These are phyloP conservation scores for Patagioenas fasciata DNA, from an alignment of 2,113 vertebrate species.

Conservation along the genomic window DNA sequence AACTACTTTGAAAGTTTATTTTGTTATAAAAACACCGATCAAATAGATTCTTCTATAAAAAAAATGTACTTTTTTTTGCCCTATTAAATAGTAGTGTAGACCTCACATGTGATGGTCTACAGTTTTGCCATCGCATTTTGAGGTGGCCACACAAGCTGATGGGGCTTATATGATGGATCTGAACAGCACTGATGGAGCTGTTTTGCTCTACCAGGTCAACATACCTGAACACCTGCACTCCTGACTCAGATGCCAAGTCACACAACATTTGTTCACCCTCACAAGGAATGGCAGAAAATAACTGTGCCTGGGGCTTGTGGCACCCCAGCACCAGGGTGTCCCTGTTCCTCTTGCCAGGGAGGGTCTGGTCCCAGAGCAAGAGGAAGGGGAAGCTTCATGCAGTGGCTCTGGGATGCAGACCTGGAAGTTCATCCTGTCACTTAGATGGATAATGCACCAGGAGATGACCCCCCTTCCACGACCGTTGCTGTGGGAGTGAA, in stretches of 20 bases:
- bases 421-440: not conserved
- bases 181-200: not conserved
- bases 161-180: not conserved
- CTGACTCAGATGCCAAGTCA: not conserved
- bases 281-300: not conserved
- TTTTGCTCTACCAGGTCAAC: not conserved
- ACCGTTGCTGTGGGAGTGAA: not conserved
- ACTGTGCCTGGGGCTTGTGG: rapidly evolving
- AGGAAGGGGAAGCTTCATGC: not conserved
- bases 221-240: not conserved
- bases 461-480: not conserved
- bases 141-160: not conserved
- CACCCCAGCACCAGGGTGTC: not conserved
- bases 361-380: not conserved
- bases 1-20: not conserved
- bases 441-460: not conserved
- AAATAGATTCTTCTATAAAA: not conserved
- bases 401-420: rapidly evolving
- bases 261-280: rapidly evolving
- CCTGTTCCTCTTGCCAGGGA: not conserved
- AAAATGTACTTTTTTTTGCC: not conserved
- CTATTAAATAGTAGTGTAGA: not conserved
- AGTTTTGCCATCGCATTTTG: not conserved
- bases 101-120: rapidly evolving
- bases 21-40: not conserved